Base-by-base conservation (phyloP, 2,888 invertebrate genomes). In the Dastarcus helophoroides region DNA sequence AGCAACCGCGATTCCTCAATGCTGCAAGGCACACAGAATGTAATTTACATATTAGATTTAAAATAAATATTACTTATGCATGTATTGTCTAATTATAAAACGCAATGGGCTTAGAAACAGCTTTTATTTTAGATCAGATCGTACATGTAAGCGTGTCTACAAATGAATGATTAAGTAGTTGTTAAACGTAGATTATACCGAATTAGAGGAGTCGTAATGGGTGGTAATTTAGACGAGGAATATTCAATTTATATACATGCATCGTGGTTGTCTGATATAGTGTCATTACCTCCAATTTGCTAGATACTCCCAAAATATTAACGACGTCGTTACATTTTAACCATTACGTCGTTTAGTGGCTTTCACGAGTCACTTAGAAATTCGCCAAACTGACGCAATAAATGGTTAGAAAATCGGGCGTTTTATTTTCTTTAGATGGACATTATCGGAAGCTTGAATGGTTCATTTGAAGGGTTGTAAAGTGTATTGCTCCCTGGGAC, bases 401-500 rank as follows among this genome's bases (percentile, higher is more conserved):
- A n/a, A n/a, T n/a, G n/a, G n/a, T n/a, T n/a, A n/a, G n/a, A n/a
- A n/a, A n/a, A n/a, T n/a, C n/a, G n/a, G n/a, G n/a, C n/a, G n/a
- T n/a, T n/a, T n/a, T n/a, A n/a, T n/a, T n/a, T n/a, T n/a, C n/a
- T n/a, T n/a, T n/a, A n/a, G n/a, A n/a, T n/a, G n/a, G 19, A 17
- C n/a, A n/a, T 33, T 33, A 33, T 33, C 33, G 33, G 30, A 44
- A 44, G 47, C 43, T 45, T 37, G 40, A 39, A 42, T 45, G 47
- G 51, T 48, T 49, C 47, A 52, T 52, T 50, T 50, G 47, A 46
- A 43, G 46, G 46, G 56, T 45, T 47, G 52, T 56, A 56, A 56
- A 52, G 50, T 41, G 52, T 54, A 62, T 60, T 55, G 59, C 56
- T 62, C 63, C 61, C 62, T 44, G 42, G 52, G 50, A 58, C 54